These are phyloP conservation scores for Phoxinus phoxinus DNA, from an alignment of 2,113 vertebrate genomes.

Conservation along the genomic window DNA sequence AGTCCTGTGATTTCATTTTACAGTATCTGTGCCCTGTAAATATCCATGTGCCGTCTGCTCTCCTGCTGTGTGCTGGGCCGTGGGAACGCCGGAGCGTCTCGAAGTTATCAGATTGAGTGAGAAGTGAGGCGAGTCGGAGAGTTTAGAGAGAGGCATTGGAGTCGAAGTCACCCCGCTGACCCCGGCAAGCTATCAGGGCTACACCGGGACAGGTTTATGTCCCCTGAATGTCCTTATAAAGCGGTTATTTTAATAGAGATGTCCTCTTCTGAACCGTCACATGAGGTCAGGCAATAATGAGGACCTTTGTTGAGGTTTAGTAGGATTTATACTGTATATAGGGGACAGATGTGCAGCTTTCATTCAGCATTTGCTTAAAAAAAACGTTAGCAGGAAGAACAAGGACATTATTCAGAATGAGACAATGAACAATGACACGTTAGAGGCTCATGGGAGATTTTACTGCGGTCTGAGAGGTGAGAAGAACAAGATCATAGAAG, in stretches of 20 bases:
- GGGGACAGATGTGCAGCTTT: neutral
- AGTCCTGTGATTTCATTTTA: no score
- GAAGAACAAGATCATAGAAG: neutral
- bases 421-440: conserved; percentile 51
- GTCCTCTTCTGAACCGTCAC: neutral
- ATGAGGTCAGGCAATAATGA: neutral
- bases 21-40: no score
- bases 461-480: neutral
- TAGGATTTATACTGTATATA: neutral
- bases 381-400: conserved; percentile 12
- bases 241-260: neutral
- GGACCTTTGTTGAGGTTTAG: neutral
- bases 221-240: neutral
- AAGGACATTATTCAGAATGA: conserved; percentile 47
- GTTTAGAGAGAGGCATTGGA: conserved; percentile 31
- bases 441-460: conserved; percentile 7
- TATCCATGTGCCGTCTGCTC: no score
- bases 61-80: no score
- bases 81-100: neutral
- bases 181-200: neutral
- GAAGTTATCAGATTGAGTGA: neutral
- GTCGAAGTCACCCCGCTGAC: conserved; percentile 13
- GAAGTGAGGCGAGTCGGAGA: neutral
- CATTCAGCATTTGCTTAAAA: conserved; percentile 2
- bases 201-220: conserved; percentile 1